Evolutionary conservation across 1,140 invertebrate species (phyloP), one percentile per base, ranked within the genome.

Genomic region (Caenorhabditis tropicalis): DNA sequence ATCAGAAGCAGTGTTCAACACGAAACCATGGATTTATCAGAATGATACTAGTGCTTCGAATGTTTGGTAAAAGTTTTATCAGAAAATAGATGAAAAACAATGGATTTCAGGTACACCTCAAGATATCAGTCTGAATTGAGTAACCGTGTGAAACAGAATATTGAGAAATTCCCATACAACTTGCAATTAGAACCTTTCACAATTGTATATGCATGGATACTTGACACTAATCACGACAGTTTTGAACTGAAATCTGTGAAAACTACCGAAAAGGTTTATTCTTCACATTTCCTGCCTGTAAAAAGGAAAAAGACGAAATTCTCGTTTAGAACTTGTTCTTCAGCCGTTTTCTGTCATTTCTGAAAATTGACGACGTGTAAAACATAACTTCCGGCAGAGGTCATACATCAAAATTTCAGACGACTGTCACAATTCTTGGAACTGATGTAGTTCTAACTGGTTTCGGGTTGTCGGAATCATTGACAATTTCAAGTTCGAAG

Each of bases 1-100:
- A 5, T 48, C 21, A 5, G 58, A 85, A 65, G 84, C 79, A 6
- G 96, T 98, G 88, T 98, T 96, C 89, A 92, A 92, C n/a, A 94
- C 94, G 0, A 93, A 92, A 36, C 95, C 96, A 7, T 90, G 90
- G 90, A 88, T 89, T 31, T 83, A 87, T 79, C 89, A 91, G 51
- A 90, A 90, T 43, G 89, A 90, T 43, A 51, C 87, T 1, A 79
- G 84, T 19, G 39, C 74, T 1, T 36, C 65, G 19, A 70, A 81
- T 29, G 87, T 88, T 60, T 90, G 89, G 89, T 91, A 43, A 27
- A n/a, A n/a, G 27, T 16, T 16, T 19, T 9, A 83, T 56, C 2
- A 27, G 2, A 27, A 12, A 12, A 56, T 12, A 6, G 24, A 4
- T 27, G 9, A 27, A 9, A 7, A 1, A 56, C 16, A 0, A 6